phyloP scores from a whole-genome alignment of 2,888 invertebrate genomes.

The Rotaria socialis region DNA sequence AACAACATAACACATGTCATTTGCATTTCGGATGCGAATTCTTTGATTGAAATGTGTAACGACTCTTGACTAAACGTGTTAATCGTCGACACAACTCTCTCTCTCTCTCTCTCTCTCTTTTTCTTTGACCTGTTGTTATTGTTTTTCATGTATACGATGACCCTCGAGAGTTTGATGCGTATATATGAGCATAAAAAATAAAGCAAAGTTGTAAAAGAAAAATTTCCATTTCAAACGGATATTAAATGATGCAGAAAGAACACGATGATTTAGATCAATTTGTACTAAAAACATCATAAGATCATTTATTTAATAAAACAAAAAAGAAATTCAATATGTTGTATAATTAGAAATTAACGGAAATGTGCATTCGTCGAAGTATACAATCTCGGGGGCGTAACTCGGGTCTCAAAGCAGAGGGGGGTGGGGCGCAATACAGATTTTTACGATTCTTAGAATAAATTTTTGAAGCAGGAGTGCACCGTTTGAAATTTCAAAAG shows the following conservation, averaged over 20 bases:
- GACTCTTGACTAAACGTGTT: slow-evolving; percentile 32
- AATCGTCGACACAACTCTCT: not conserved
- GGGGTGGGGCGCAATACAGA: too few species aligned
- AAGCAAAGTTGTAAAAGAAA: not conserved
- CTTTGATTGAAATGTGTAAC: slow-evolving; percentile 26
- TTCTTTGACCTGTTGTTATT: too few species aligned
- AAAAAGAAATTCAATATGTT: too few species aligned
- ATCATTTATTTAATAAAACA: too few species aligned
- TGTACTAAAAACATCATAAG: not conserved
- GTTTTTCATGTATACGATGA: slow-evolving; percentile 10
- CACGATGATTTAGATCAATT: not conserved
- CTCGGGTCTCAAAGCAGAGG: too few species aligned
- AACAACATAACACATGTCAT: slow-evolving; percentile 32
- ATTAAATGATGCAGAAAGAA: slow-evolving; percentile 23
- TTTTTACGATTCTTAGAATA: too few species aligned
- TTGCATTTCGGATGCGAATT: not conserved
- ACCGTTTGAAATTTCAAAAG: too few species aligned
- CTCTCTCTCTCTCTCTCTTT: too few species aligned
- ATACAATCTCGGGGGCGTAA: too few species aligned
- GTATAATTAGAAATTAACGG: too few species aligned
- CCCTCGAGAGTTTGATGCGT: slow-evolving; percentile 23
- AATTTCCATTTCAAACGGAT: slow-evolving; percentile 18
- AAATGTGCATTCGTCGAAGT: too few species aligned
- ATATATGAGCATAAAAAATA: not conserved
- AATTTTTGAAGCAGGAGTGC: too few species aligned